A percentile compares a stretch with the other conserved stretches of the same genome.
Conservation (phyloP, 2,797 vertebrate genomes). For the Falco berigora region DNA sequence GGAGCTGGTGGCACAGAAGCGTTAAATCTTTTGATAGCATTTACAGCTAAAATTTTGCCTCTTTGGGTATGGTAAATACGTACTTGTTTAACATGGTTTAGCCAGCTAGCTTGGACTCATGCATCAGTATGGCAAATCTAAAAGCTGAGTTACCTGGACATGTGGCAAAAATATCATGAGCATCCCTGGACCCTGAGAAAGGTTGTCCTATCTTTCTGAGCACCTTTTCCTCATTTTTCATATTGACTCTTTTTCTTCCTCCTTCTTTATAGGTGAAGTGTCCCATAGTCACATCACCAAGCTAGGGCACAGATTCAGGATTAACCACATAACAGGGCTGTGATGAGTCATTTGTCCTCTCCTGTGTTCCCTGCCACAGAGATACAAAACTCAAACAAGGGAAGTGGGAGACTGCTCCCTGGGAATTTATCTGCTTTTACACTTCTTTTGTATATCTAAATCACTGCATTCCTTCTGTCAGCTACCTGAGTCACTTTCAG, state of each 20-base stretch:
- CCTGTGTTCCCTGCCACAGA: background rate
- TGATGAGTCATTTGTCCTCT: conserved; percentile 20
- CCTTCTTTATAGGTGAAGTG: background rate
- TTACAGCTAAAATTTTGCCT: background rate
- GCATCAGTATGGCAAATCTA: background rate
- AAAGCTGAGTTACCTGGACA: background rate
- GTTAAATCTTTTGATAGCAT: background rate
- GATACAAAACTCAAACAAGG: conserved; percentile 13
- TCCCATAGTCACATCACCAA: background rate
- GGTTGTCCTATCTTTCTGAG: background rate
- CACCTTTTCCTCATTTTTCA: background rate
- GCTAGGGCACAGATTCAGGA: background rate
- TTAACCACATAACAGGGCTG: background rate
- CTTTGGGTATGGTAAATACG: background rate
- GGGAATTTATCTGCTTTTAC: background rate
- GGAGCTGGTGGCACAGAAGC: background rate
- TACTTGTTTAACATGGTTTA: background rate
- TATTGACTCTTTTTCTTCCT: background rate
- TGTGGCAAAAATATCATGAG: background rate
- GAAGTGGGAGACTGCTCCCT: background rate
- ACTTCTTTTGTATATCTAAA: background rate
- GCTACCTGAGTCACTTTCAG: background rate
- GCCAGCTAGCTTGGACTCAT: background rate
- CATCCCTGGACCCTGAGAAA: background rate
- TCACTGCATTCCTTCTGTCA: background rate